Evolutionary conservation across 2,797 vertebrate genomes (phyloP).

Genomic region (Jordanella pulchra): DNA sequence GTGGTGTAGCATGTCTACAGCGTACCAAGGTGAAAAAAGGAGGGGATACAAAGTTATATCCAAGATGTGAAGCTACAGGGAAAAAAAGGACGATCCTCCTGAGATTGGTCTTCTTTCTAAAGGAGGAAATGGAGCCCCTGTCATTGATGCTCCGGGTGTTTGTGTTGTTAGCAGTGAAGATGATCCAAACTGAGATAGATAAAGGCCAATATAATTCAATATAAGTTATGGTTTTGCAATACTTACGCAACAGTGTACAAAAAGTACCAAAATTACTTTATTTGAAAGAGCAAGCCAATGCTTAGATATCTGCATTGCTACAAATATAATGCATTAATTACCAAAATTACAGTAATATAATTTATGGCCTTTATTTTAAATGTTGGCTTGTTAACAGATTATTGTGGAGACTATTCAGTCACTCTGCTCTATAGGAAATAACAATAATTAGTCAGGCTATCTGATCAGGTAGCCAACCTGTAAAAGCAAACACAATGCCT

Average conservation of each 20-base stretch:
- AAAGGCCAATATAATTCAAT: background rate
- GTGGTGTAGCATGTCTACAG: constrained; percentile 64
- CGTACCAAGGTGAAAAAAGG: constrained; percentile 48
- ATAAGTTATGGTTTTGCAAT: background rate
- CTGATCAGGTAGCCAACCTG: background rate
- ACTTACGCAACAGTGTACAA: background rate
- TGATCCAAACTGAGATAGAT: constrained; percentile 59
- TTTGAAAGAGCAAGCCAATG: background rate
- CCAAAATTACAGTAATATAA: background rate
- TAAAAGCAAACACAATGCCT: background rate
- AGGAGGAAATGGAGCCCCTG: constrained; percentile 81
- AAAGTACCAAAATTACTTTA: background rate
- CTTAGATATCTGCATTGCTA: background rate
- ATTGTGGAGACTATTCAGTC: background rate
- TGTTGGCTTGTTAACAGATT: background rate
- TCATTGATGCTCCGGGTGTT: constrained; percentile 82
- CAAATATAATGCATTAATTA: background rate
- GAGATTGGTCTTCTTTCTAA: constrained; percentile 82
- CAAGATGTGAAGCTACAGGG: constrained; percentile 83
- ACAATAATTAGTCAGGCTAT: background rate
- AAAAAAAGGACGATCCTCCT: constrained; percentile 79
- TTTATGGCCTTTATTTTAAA: background rate
- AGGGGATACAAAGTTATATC: constrained; percentile 85
- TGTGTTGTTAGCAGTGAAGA: constrained; percentile 84
- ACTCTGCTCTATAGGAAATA: background rate